phyloP scores from a whole-genome alignment of 2,888 invertebrate species.

The Gonocerus acuteangulatus region DNA sequence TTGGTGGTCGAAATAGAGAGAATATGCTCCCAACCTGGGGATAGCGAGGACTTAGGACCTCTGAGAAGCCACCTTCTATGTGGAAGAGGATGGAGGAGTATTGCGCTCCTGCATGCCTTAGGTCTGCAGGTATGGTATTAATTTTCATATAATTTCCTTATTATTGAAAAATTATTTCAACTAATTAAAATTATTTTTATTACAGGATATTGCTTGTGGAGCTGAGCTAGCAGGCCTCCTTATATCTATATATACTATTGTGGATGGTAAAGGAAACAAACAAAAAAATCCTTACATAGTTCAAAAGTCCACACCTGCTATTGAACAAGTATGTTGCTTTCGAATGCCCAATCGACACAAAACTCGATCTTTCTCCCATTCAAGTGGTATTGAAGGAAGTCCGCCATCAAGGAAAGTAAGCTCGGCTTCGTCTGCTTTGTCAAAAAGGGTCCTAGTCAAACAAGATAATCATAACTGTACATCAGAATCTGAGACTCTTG shows the following conservation, averaged over 20 bases:
- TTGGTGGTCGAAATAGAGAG: conserved; percentile 56
- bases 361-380: conserved; percentile 31
- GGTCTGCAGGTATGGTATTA: conserved; percentile 49
- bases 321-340: conserved; percentile 32
- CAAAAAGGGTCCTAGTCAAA: conserved; percentile 29
- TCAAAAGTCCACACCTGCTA: conserved; percentile 25
- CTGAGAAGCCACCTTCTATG: conserved; percentile 49
- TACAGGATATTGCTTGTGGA: conserved; percentile 28
- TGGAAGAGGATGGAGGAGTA: conserved; percentile 56
- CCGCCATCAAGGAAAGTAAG: conserved; percentile 32
- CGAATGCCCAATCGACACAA: conserved; percentile 19
- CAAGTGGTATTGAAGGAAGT: conserved; percentile 32
- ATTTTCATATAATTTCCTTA: not conserved
- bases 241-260: conserved; percentile 27
- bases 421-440: conserved; percentile 23
- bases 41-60: conserved; percentile 44
- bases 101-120: conserved; percentile 51
- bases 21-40: conserved; percentile 42
- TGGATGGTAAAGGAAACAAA: conserved; percentile 22
- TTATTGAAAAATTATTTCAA: not conserved
- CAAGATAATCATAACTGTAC: conserved; percentile 41
- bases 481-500: conserved; percentile 47
- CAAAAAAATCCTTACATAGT: conserved; percentile 30
- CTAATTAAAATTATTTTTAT: not conserved
- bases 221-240: conserved; percentile 23